A percentile compares a stretch with the other conserved stretches of the same genome.
Evolutionary conservation across 2,797 vertebrate species (phyloP).

Genomic region (Sebastes goodei): DNA sequence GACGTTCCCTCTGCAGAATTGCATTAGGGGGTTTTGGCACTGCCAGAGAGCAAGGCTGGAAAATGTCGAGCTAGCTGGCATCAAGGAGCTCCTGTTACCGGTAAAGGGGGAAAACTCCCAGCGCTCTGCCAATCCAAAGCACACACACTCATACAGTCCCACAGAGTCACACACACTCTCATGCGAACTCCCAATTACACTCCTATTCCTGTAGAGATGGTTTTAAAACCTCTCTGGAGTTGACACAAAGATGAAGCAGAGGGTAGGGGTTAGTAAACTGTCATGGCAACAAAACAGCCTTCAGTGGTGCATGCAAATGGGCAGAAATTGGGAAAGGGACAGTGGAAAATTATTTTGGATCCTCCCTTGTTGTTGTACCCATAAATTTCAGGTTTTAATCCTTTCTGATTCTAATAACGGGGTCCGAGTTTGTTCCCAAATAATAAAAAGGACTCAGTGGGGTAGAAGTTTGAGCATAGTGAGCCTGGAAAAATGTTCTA

Average conservation of each 20-base stretch:
- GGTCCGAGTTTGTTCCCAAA: not conserved
- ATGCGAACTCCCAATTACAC: constrained; percentile 30
- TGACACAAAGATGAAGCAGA: constrained; percentile 2
- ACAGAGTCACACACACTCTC: not conserved
- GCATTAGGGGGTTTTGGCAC: constrained; percentile 55
- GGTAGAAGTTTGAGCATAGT: not conserved
- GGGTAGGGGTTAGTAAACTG: not conserved
- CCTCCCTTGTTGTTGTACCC: not conserved
- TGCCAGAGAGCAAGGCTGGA: constrained; percentile 57
- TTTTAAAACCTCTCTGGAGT: constrained; percentile 15
- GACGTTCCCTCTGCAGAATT: constrained; percentile 48
- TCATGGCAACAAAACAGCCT: constrained; percentile 63
- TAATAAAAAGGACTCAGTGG: not conserved
- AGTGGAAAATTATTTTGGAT: not conserved
- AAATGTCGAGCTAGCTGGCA: constrained; percentile 70
- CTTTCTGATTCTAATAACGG: constrained; percentile 9
- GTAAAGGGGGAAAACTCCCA: constrained; percentile 58
- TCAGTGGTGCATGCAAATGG: not conserved
- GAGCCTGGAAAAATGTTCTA: constrained; percentile 45
- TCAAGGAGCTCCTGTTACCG: constrained; percentile 71
- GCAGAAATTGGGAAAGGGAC: not conserved
- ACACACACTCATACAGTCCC: constrained; percentile 5
- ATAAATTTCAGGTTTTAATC: not conserved
- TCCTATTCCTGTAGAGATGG: constrained; percentile 13
- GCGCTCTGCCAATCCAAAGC: constrained; percentile 42